Base-by-base conservation (phyloP, 2,797 vertebrate genomes). In the Nothura maculosa region DNA sequence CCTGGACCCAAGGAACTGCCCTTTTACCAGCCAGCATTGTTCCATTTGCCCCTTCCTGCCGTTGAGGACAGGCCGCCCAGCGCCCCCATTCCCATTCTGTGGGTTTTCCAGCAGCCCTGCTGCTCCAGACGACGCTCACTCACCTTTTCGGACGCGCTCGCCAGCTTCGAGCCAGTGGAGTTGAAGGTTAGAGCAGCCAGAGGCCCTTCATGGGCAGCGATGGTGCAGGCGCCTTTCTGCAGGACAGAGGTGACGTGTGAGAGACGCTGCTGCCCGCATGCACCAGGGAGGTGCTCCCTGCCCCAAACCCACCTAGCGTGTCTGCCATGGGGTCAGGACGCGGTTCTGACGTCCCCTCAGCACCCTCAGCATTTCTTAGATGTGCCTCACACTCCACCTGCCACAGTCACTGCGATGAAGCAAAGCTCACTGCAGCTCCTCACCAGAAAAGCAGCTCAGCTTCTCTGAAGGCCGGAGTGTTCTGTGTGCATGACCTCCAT, bases 91-190 rank as follows among this genome's bases (percentile, higher is more conserved):
- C n/a, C n/a, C n/a, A n/a, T n/a, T n/a, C n/a, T n/a, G n/a, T n/a
- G n/a, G n/a, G n/a, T 9, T 27, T 54, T 76, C 63, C 74, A 28
- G 68, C 34, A 63, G 48, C 7, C 4, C 8, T 48, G 6, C 21
- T 61, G 28, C 48, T 25, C 0, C 1, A 19, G 9, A 28, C 1
- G 5, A 17, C 1, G 3, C 47, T 90, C 74, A 94, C 97, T 97
- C 89, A 99, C 99, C 97, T 99, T 99, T 97, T 99, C 98, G 0
- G 99, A 99, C 9, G 99, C 99, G 8, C 99, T 99, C 72, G 99
- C 99, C 76, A 99, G 96, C 95, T 98, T 99, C 50, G 98, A 98
- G 92, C 99, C 99, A 0, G 98, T 98, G 75, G 98, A 97, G 36
- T 98, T 99, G 98, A 99, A 99, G 91, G 98, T 55, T 30, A 99